Conservation (phyloP, 2,113 vertebrate genomes). For the Anser brachyrhynchus region DNA sequence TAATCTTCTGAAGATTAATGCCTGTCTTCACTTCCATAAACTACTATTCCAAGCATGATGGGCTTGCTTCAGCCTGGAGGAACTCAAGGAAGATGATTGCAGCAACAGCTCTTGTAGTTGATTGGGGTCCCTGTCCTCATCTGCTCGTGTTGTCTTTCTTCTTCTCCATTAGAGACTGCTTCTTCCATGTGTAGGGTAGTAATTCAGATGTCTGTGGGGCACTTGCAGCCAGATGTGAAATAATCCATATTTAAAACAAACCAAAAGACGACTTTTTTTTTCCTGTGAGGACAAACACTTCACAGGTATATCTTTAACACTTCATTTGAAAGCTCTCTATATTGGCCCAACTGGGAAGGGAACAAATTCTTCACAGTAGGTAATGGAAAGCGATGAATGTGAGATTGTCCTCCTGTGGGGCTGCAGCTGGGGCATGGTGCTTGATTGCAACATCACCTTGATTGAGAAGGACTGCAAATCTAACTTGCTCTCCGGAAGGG, state of each 20-base stretch:
- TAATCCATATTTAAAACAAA: background rate
- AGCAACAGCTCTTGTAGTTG: background rate
- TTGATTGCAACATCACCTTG: background rate
- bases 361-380: background rate
- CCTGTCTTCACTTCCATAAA: background rate
- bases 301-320: background rate
- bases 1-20: background rate
- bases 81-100: background rate
- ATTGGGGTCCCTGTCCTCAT: rapidly evolving
- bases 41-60: rapidly evolving
- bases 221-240: background rate
- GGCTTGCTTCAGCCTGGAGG: background rate
- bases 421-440: background rate
- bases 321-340: background rate
- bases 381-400: background rate
- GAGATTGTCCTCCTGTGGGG: background rate
- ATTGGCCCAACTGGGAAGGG: background rate
- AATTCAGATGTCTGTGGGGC: background rate
- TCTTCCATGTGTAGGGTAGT: background rate
- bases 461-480: background rate
- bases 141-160: rapidly evolving
- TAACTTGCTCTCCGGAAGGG: background rate
- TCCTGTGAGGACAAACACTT: background rate
- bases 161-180: background rate
- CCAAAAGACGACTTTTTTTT: rapidly evolving